Percentiles rank a stretch among this genome's conserved stretches.
Conservation (phyloP, 2,888 invertebrate genomes). For the Pegoplata infirma region DNA sequence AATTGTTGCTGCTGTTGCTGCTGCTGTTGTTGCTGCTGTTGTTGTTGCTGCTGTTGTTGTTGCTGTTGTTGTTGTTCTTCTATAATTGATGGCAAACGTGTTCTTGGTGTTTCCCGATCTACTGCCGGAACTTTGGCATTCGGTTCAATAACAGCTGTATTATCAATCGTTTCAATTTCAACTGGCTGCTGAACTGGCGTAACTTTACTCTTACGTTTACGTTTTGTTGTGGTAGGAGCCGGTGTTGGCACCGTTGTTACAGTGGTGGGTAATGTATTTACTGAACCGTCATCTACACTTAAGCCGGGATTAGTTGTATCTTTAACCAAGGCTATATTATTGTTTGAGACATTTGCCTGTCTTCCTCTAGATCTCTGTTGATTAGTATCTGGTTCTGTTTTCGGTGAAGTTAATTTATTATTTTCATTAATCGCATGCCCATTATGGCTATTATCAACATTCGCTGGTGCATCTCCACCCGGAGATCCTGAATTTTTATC, state of each 20-base stretch:
- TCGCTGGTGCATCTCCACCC: conserved; percentile 85
- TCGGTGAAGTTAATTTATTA: conserved; percentile 77
- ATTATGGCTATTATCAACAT: conserved; percentile 53
- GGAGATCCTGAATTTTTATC: conserved; percentile 94
- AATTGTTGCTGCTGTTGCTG: conserved; percentile 54
- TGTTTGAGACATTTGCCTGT: conserved; percentile 69
- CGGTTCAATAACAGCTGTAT: conserved; percentile 47
- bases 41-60: conserved; percentile 42
- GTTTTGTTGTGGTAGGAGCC: conserved; percentile 72
- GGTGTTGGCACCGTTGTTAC: conserved; percentile 64
- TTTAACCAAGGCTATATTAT: conserved; percentile 72
- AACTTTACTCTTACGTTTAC: conserved; percentile 82
- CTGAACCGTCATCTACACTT: conserved; percentile 66
- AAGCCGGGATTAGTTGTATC: conserved; percentile 68
- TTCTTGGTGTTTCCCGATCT: conserved; percentile 77
- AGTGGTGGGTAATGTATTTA: conserved; percentile 66
- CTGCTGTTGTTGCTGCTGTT: conserved; percentile 12
- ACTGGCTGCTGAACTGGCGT: conserved; percentile 77
- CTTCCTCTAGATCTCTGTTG: conserved; percentile 70
- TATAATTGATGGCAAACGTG: conserved; percentile 75
- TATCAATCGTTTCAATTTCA: conserved; percentile 47
- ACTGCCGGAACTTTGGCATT: conserved; percentile 70
- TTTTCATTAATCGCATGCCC: conserved; percentile 72
- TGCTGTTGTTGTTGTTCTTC: conserved; percentile 71
- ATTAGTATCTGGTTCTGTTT: conserved; percentile 75